Evolutionary conservation across 2,797 vertebrate species (phyloP).

Genomic region (Perodicticus potto): DNA sequence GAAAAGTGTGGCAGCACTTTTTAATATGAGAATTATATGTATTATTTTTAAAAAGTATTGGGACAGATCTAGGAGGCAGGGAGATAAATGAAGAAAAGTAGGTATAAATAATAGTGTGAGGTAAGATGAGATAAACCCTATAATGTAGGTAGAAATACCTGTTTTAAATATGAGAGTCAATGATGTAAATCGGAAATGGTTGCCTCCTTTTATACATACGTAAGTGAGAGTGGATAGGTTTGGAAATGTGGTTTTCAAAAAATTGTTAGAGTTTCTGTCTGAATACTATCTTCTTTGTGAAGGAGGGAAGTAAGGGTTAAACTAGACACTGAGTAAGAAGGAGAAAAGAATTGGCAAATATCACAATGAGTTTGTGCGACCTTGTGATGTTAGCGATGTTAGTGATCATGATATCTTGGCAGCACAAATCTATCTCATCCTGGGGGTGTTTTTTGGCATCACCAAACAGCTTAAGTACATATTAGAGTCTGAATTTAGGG

Average conservation of each 20-base stretch:
- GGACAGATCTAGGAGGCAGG: too few relatives aligned
- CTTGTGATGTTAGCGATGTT: neutral
- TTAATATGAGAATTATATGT: too few relatives aligned
- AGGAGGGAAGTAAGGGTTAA: neutral
- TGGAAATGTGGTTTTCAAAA: neutral
- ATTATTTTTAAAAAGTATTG: too few relatives aligned
- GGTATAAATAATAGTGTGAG: too few relatives aligned
- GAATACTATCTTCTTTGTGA: neutral
- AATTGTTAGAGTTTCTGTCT: neutral
- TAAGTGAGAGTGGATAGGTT: neutral
- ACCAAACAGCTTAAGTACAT: neutral
- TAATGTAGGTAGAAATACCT: too few relatives aligned
- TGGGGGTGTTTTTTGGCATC: neutral
- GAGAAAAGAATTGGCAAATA: neutral
- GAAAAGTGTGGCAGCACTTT: too few relatives aligned
- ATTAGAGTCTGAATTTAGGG: neutral
- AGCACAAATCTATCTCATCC: neutral
- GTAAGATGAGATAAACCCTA: too few relatives aligned
- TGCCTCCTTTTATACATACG: neutral
- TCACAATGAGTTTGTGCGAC: neutral
- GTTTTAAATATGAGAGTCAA: too few relatives aligned
- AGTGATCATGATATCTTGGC: neutral
- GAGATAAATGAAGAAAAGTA: too few relatives aligned
- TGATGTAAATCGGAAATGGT: too few relatives aligned
- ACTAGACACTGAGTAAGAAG: neutral